Percentiles rank a stretch among this genome's conserved stretches.
Evolutionary conservation across 2,888 invertebrate genomes (phyloP).

Genomic region (Petrolisthes cinctipes): DNA sequence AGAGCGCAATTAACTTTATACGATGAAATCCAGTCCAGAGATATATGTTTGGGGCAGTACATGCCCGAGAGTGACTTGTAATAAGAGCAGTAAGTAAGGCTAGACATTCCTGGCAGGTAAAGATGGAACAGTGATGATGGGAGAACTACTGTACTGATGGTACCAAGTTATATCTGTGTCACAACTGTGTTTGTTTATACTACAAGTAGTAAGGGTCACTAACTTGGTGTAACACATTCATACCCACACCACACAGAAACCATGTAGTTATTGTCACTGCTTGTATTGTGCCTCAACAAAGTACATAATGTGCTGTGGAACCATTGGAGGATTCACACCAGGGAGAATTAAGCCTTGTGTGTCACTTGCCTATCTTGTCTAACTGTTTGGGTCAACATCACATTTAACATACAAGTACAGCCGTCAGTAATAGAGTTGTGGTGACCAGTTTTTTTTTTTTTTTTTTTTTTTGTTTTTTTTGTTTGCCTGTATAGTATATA

Average conservation of each 20-base stretch:
- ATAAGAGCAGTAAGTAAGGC: conserved; percentile 33
- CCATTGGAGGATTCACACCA: conserved; percentile 47
- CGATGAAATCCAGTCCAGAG: too few relatives aligned
- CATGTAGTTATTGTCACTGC: conserved; percentile 38
- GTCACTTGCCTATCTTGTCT: conserved; percentile 21
- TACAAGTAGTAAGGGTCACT: conserved; percentile 35
- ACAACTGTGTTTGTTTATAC: conserved; percentile 30
- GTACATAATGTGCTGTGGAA: conserved; percentile 15
- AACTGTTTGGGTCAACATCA: conserved; percentile 37
- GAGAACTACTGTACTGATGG: conserved; percentile 15
- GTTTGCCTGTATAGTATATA: too few relatives aligned
- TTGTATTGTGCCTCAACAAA: conserved; percentile 36
- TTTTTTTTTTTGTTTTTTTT: too few relatives aligned
- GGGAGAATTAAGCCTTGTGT: conserved; percentile 45
- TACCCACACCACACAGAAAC: conserved; percentile 49
- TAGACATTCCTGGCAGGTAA: conserved; percentile 50
- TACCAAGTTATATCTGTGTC: conserved; percentile 43
- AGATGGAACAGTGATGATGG: conserved; percentile 42
- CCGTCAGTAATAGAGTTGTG: too few relatives aligned
- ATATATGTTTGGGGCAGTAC: too few relatives aligned
- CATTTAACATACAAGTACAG: not conserved
- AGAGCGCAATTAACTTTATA: too few relatives aligned
- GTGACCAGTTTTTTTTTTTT: too few relatives aligned
- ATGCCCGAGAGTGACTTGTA: too few relatives aligned
- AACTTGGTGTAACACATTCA: conserved; percentile 45